Conservation (phyloP, 1,140 invertebrate species). For the Drosophila parvula region DNA sequence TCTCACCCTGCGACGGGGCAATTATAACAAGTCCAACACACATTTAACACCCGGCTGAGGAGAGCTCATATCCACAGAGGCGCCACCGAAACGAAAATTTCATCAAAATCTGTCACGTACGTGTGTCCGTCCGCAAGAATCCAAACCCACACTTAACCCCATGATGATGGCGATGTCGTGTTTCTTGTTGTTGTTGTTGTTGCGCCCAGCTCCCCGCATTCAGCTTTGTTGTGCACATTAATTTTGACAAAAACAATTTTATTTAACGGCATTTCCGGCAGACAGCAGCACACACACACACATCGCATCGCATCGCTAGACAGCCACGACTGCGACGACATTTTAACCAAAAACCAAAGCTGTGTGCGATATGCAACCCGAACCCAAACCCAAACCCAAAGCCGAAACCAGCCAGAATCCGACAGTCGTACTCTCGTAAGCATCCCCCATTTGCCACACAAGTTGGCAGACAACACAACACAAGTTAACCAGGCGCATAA, state of each 20-base stretch:
- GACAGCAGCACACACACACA: conserved; percentile 20
- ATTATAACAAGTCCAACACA: conserved; percentile 56
- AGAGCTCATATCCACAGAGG: conserved; percentile 31
- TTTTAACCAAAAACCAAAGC: conserved; percentile 57
- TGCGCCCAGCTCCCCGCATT: conserved; percentile 15
- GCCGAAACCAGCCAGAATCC: neutral
- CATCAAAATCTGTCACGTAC: conserved; percentile 77
- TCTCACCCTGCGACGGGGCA: conserved; percentile 22
- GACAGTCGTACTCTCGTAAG: conserved; percentile 1
- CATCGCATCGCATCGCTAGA: conserved; percentile 28
- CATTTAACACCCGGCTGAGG: conserved; percentile 32
- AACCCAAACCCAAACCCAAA: conserved; percentile 5
- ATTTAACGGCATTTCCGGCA: conserved; percentile 77
- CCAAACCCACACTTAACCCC: conserved; percentile 61
- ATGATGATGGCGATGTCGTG: conserved; percentile 33
- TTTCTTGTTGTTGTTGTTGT: conserved; percentile 16
- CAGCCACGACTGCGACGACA: conserved; percentile 30
- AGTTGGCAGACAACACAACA: conserved; percentile 49
- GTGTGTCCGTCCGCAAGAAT: conserved; percentile 34
- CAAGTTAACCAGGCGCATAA: conserved; percentile 76
- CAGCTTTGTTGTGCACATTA: conserved; percentile 64
- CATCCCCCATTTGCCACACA: conserved; percentile 24
- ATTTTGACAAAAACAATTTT: conserved; percentile 78
- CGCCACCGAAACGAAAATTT: conserved; percentile 52
- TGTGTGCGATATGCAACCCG: conserved; percentile 17